A percentile compares a stretch with the other conserved stretches of the same genome.
Conservation (phyloP, 2,888 invertebrate genomes). For the Rhagophthalmus giganteus region DNA sequence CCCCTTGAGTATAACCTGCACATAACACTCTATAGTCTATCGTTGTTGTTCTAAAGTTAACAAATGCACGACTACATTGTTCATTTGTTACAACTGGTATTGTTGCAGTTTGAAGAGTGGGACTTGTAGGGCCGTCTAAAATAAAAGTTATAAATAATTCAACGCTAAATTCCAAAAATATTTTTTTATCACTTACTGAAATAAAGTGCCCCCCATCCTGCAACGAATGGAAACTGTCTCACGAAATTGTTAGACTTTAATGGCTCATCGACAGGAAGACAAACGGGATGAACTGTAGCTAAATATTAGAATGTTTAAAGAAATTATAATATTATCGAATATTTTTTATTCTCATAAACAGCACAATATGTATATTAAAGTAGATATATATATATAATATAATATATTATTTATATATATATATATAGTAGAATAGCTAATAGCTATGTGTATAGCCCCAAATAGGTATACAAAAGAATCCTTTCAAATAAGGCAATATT, state of each 20-base stretch:
- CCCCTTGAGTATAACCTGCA: conserved; percentile 67
- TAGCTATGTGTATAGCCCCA: too few species aligned
- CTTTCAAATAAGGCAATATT: too few species aligned
- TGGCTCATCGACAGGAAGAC: conserved; percentile 66
- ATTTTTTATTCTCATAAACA: too few species aligned
- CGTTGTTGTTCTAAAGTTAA: conserved; percentile 57
- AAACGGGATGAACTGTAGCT: conserved; percentile 74
- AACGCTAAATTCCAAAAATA: neutral
- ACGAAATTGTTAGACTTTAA: conserved; percentile 61
- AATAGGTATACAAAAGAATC: too few species aligned
- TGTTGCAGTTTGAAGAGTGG: conserved; percentile 67
- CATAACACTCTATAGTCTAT: conserved; percentile 70
- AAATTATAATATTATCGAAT: too few species aligned
- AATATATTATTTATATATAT: too few species aligned
- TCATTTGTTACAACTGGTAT: conserved; percentile 69
- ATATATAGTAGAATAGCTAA: too few species aligned
- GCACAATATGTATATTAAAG: too few species aligned
- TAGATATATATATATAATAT: too few species aligned
- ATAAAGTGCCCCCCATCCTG: conserved; percentile 79
- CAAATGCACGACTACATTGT: conserved; percentile 64
- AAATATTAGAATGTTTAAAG: too few species aligned
- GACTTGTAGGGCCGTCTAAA: conserved; percentile 70
- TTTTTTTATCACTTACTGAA: conserved; percentile 64
- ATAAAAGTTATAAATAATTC: neutral
- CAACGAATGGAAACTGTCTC: conserved; percentile 68